Evolutionary conservation across 2,888 invertebrate species (phyloP).

Genomic region (Scaptodrosophila latifasciaeformis): DNA sequence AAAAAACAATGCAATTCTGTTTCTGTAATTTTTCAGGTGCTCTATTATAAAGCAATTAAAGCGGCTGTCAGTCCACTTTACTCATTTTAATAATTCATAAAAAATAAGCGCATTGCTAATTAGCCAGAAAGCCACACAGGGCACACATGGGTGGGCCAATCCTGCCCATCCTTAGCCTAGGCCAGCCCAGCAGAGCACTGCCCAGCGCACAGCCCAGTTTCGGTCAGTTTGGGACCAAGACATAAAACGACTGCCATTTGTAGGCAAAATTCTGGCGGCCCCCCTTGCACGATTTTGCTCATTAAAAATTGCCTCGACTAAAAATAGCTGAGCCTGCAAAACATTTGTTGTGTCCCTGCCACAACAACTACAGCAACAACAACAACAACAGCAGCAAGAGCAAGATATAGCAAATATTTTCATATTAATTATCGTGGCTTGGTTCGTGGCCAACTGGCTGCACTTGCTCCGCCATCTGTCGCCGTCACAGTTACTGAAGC

Average conservation of each 20-base stretch:
- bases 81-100: slow-evolving; percentile 64
- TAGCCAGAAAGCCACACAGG: background rate
- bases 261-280: background rate
- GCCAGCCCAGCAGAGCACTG: too few relatives aligned
- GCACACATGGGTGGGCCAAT: slow-evolving; percentile 47
- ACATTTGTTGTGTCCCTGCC: slow-evolving; percentile 45
- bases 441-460: background rate
- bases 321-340: slow-evolving; percentile 49
- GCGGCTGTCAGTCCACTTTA: slow-evolving; percentile 45
- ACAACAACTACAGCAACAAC: slow-evolving; percentile 8
- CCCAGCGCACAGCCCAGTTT: too few relatives aligned
- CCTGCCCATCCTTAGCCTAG: slow-evolving; percentile 1
- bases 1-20: background rate
- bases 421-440: slow-evolving; percentile 60
- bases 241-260: background rate
- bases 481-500: background rate
- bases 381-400: slow-evolving; percentile 7
- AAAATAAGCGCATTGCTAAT: slow-evolving; percentile 58
- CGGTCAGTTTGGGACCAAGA: too few relatives aligned
- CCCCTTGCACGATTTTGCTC: slow-evolving; percentile 32
- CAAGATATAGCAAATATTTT: slow-evolving; percentile 52
- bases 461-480: slow-evolving; percentile 44
- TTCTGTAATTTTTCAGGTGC: slow-evolving; percentile 1
- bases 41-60: slow-evolving; percentile 66
- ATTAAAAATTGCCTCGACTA: slow-evolving; percentile 58